These are phyloP conservation scores for Sarcophaga caerulescens DNA, from an alignment of 2,888 invertebrate genomes.

Conservation along the genomic window DNA sequence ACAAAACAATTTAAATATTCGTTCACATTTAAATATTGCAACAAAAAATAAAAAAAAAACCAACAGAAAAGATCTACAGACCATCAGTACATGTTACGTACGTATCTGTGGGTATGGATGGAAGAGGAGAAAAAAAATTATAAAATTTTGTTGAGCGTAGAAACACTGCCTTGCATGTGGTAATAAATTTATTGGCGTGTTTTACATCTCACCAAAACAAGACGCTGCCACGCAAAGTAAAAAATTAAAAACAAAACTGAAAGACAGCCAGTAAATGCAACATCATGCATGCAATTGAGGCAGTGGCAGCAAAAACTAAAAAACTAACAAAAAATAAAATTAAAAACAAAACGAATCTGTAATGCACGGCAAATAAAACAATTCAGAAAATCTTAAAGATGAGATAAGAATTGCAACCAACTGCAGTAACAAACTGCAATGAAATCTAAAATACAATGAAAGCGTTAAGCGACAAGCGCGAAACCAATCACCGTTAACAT, in stretches of 20 bases:
- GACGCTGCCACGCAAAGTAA: slow-evolving; percentile 34
- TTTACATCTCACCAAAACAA: slow-evolving; percentile 63
- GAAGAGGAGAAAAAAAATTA: slow-evolving; percentile 23
- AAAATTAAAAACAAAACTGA: neutral
- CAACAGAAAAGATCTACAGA: neutral
- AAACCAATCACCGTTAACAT: neutral
- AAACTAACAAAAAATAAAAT: slow-evolving; percentile 26
- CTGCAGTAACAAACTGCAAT: neutral
- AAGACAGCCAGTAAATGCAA: slow-evolving; percentile 35
- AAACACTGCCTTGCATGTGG: slow-evolving; percentile 65
- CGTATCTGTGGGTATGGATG: neutral
- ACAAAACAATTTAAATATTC: slow-evolving; percentile 44
- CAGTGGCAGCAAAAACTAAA: slow-evolving; percentile 17
- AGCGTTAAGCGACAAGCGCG: slow-evolving; percentile 4
- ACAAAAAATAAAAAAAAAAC: neutral
- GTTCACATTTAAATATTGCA: neutral
- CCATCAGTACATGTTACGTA: neutral
- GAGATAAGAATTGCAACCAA: slow-evolving; percentile 26
- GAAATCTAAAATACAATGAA: neutral
- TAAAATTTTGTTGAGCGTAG: slow-evolving; percentile 45
- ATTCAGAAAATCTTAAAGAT: slow-evolving; percentile 32
- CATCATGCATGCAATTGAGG: slow-evolving; percentile 26
- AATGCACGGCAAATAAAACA: slow-evolving; percentile 28
- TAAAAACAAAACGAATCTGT: slow-evolving; percentile 26
- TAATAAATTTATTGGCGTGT: slow-evolving; percentile 72